phyloP scores from a whole-genome alignment of 2,888 invertebrate genomes.

The Petrolisthes manimaculis region DNA sequence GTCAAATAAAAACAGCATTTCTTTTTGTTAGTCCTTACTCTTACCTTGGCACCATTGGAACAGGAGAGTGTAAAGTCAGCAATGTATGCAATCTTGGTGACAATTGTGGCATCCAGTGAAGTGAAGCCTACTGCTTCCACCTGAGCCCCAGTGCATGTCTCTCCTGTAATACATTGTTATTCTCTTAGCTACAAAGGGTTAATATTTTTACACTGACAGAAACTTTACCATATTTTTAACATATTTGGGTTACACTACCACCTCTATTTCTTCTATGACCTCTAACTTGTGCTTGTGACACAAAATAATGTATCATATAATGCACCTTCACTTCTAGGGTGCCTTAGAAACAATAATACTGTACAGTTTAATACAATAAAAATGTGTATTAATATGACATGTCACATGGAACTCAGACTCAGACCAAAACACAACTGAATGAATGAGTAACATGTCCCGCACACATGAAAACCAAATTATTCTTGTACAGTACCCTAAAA shows the following conservation, averaged over 20 bases:
- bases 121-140: constrained; percentile 84
- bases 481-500: too few species aligned
- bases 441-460: too few species aligned
- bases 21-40: constrained; percentile 13
- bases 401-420: too few species aligned
- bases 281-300: too few species aligned
- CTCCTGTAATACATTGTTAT: constrained; percentile 44
- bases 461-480: too few species aligned
- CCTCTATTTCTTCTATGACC: too few species aligned
- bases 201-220: neutral
- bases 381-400: too few species aligned
- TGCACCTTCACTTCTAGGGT: too few species aligned
- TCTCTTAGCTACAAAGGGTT: neutral
- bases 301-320: too few species aligned
- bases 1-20: neutral
- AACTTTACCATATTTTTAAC: neutral
- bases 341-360: too few species aligned
- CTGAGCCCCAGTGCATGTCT: constrained; percentile 71
- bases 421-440: too few species aligned
- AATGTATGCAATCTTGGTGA: constrained; percentile 90
- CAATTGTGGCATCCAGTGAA: constrained; percentile 91
- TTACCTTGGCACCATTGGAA: constrained; percentile 71
- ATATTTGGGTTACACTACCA: neutral
- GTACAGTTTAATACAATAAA: too few species aligned
- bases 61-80: constrained; percentile 91